Evolutionary conservation across 2,888 invertebrate genomes (phyloP).

Genomic region (Cantharis rustica): DNA sequence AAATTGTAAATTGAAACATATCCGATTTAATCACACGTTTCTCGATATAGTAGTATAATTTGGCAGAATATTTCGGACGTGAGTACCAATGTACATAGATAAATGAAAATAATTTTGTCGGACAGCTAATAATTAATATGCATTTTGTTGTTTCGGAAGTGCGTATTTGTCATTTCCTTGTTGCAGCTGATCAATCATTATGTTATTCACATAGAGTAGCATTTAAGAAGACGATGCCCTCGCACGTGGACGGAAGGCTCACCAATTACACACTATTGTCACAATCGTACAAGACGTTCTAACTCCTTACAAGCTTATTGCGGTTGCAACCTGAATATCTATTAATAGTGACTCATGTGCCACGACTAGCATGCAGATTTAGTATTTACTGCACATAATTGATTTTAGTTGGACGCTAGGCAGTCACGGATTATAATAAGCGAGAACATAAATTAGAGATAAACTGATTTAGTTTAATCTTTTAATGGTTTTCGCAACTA

Average conservation of each 20-base stretch:
- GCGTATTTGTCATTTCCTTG: constrained; percentile 49
- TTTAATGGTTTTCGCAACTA: constrained; percentile 48
- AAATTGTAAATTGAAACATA: too few relatives aligned
- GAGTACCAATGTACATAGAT: background rate
- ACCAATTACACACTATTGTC: constrained; percentile 50
- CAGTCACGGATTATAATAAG: constrained; percentile 45
- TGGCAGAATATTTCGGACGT: background rate
- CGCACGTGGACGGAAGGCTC: constrained; percentile 54
- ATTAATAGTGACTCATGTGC: constrained; percentile 39
- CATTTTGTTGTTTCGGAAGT: constrained; percentile 49
- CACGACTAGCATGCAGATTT: constrained; percentile 51
- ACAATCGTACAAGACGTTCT: constrained; percentile 37
- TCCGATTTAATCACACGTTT: background rate
- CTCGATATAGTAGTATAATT: background rate
- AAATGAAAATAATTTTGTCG: background rate
- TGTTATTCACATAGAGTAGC: constrained; percentile 38
- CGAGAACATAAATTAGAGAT: constrained; percentile 48
- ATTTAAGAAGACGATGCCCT: constrained; percentile 43
- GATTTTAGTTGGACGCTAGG: constrained; percentile 43
- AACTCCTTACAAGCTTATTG: constrained; percentile 46
- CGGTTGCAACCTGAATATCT: constrained; percentile 48
- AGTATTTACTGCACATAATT: constrained; percentile 55
- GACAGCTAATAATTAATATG: constrained; percentile 44
- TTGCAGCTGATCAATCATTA: constrained; percentile 46
- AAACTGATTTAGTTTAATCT: constrained; percentile 46